A percentile compares a stretch with the other conserved stretches of the same genome.
Evolutionary conservation across 2,888 invertebrate species (phyloP).

Genomic region (Pristionchus maxplancki): DNA sequence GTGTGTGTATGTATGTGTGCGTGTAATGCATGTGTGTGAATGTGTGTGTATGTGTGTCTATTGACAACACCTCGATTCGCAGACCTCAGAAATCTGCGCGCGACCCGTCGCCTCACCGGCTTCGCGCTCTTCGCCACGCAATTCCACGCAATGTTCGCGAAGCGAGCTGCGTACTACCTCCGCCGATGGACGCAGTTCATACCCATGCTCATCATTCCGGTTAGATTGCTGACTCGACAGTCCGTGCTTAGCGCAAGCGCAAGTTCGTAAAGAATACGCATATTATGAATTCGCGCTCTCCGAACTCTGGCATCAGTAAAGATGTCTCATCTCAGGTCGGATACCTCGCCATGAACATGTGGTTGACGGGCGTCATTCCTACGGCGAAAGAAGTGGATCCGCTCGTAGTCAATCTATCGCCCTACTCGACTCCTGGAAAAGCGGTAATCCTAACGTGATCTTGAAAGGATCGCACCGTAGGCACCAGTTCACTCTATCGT

Average conservation of each 20-base stretch:
- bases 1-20: too few species aligned
- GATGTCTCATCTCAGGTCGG: slow-evolving; percentile 17
- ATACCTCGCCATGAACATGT: slow-evolving; percentile 59
- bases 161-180: slow-evolving; percentile 67
- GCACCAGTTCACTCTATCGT: too few species aligned
- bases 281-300: too few species aligned
- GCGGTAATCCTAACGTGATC: neutral
- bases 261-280: too few species aligned
- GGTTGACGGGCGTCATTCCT: slow-evolving; percentile 56
- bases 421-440: slow-evolving; percentile 44
- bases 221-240: slow-evolving; percentile 42
- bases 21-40: too few species aligned
- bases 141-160: slow-evolving; percentile 69
- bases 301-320: neutral
- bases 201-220: slow-evolving; percentile 67
- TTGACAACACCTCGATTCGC: too few species aligned
- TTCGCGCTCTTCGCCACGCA: slow-evolving; percentile 62
- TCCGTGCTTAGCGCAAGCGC: too few species aligned
- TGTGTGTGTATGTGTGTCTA: too few species aligned
- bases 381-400: slow-evolving; percentile 56
- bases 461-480: too few species aligned
- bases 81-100: slow-evolving; percentile 59
- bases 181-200: slow-evolving; percentile 71
- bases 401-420: slow-evolving; percentile 54
- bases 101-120: slow-evolving; percentile 59